Conservation (phyloP, 2,113 vertebrate genomes). For the Ochotona princeps region DNA sequence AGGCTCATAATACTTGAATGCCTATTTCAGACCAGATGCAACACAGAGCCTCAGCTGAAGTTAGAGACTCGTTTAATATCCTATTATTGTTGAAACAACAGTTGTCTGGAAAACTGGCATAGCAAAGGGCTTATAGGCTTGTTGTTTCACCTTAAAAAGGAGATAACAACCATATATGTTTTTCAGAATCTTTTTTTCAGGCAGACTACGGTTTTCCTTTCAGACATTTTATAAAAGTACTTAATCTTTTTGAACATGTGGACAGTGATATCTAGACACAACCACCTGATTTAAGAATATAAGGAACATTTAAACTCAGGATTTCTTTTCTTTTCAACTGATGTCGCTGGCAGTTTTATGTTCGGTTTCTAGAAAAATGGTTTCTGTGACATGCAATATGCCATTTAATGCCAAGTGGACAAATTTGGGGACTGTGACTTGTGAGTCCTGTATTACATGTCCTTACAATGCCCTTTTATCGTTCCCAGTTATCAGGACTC, state of each 20-base stretch:
- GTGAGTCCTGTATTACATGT: slow-evolving; percentile 65
- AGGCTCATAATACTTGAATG: not conserved
- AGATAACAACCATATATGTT: not conserved
- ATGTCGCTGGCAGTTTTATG: slow-evolving; percentile 60
- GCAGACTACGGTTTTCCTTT: slow-evolving; percentile 31
- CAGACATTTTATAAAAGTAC: slow-evolving; percentile 58
- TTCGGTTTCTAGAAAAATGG: slow-evolving; percentile 17
- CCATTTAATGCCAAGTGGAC: slow-evolving; percentile 62
- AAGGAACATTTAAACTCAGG: not conserved
- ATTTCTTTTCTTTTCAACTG: slow-evolving; percentile 58
- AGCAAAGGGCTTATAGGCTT: not conserved
- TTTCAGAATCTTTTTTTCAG: not conserved
- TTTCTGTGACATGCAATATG: slow-evolving; percentile 50
- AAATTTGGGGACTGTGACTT: slow-evolving; percentile 64
- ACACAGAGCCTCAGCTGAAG: not conserved
- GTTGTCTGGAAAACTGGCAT: slow-evolving; percentile 20
- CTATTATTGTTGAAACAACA: not conserved
- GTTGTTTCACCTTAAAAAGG: slow-evolving; percentile 3
- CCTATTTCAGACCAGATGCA: not conserved
- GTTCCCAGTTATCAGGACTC: slow-evolving; percentile 51
- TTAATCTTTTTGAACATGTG: not conserved
- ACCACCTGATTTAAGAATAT: not conserved
- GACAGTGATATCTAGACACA: not conserved
- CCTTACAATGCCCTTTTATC: slow-evolving; percentile 53
- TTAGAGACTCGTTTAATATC: not conserved